Base-by-base conservation (phyloP, 1,140 invertebrate genomes). In the Ips nitidus region DNA sequence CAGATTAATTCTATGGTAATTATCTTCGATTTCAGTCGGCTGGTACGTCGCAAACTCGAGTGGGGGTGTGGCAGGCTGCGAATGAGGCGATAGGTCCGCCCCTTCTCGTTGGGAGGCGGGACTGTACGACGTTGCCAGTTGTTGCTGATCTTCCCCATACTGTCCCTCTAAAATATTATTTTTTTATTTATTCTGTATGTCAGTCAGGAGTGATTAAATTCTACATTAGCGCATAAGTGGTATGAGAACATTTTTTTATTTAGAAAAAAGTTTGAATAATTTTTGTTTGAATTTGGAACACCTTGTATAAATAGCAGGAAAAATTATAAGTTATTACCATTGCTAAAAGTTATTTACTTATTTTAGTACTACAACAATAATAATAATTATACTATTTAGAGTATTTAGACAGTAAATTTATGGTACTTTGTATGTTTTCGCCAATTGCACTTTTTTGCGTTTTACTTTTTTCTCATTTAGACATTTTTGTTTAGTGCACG, bases 31-130 rank as follows among this genome's bases (percentile, higher is more conserved):
- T 40, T 78, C 74, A 4, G 69, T 60, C 50, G 74, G 71, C 39
- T 62, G 66, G 60, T 77, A 79, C 7, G 75, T 56, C 36, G 79
- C 52, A 45, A 75, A 77, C 71, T 79, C 75, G n/a, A 77, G 67
- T 22, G 22, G 22, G 62, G 79, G 77, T 70, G 79, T 79, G 74
- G 73, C 73, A 36, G 75, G 69, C 36, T 75, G 64, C 6, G 79
- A 80, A 61, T 77, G 76, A 6, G 79, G 79, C 3, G 78, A 79
- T 2, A 75, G 75, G 42, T 74, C 77, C 66, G 76, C 75, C 77
- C 77, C 78, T 61, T 78, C 78, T 8, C 71, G 66, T 52, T 79
- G 77, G 3, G 79, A 78, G 74, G 79, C 71, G 73, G 79, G 79
- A 73, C 79, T 80, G 68, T 79, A 80, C 52, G 79, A 22, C 7